Evolutionary conservation across 2,797 vertebrate genomes (phyloP).

Genomic region (Rhynchotus rufescens): DNA sequence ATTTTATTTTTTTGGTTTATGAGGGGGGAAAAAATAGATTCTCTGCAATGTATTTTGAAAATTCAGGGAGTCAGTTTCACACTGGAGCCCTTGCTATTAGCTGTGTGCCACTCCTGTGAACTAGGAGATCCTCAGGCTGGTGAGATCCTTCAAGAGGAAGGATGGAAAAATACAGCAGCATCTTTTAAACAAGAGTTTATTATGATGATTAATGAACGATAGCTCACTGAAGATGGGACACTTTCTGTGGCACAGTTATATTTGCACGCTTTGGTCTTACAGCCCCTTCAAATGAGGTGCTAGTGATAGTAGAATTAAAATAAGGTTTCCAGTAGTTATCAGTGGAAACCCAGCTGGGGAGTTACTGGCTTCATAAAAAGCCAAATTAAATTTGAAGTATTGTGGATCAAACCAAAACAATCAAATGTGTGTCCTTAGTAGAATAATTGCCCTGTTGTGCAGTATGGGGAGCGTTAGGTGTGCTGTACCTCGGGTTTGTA

Average conservation of each 20-base stretch:
- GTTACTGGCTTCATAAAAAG: background rate
- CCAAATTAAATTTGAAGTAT: background rate
- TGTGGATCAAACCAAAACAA: background rate
- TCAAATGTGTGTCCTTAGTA: too few species aligned
- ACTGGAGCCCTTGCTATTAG: background rate
- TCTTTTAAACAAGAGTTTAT: background rate
- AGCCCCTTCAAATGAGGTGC: background rate
- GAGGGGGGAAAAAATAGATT: constrained; percentile 10
- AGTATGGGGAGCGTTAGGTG: too few species aligned
- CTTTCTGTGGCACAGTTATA: background rate
- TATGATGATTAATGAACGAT: background rate
- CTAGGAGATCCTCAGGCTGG: background rate
- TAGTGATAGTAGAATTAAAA: background rate
- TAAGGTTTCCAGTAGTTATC: background rate
- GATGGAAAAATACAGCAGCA: background rate
- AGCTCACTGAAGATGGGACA: background rate
- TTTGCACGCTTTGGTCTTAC: background rate
- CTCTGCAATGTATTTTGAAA: background rate
- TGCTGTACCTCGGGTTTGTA: too few species aligned
- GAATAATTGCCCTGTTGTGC: too few species aligned
- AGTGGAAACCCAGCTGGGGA: background rate
- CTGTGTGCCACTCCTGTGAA: background rate
- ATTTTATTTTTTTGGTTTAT: background rate
- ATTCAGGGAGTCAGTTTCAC: background rate
- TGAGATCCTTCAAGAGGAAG: background rate